Base-by-base conservation (phyloP, 2,888 invertebrate genomes). In the Brachynemurus nebulosus region DNA sequence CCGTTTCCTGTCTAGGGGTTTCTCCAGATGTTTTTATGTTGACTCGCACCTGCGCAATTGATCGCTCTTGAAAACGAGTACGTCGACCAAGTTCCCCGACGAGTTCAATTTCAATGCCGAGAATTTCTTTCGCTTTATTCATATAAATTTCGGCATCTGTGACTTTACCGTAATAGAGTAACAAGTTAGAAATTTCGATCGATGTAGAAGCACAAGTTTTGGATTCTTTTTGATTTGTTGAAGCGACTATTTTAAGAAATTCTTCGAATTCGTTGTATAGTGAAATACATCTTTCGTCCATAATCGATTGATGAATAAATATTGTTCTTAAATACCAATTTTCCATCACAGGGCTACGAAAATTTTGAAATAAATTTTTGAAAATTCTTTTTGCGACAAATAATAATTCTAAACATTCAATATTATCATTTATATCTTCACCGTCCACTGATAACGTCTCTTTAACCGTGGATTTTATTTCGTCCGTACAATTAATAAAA, bases 1-100 rank as follows among this genome's bases (percentile, higher is more conserved):
- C 65, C 3, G 67, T 65, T 7, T 71, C 65, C 1, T 63, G 59
- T 14, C 70, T 62, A 12, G 62, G 63, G 17, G 69, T 56, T 45
- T 61, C 62, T 6, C 72, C 50, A 41, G 68, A 65, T 40, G 88
- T 75, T 53, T 78, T 73, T 0, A 93, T 61, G n/a, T n/a, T n/a
- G n/a, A n/a, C n/a, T 30, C 81, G 76, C 12, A 97, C 68, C 59
- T 96, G 97, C 0, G 97, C 78, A 38, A 90, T 63, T 23, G 81
- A 73, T 35, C 78, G 79, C 53, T 80, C 73, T 61, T 98, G 97
- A 59, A 78, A 91, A 55, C 81, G 83, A 7, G 97, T 97, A 49
- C 96, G 74, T 59, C 86, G 85, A 0, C 96, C 96, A 51, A 96
- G 65, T 25, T 83, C 76, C 52, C 91, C 88, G 68, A 68, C 60